Evolutionary conservation across 2,888 invertebrate species (phyloP).

Genomic region (Uropetala carovei): DNA sequence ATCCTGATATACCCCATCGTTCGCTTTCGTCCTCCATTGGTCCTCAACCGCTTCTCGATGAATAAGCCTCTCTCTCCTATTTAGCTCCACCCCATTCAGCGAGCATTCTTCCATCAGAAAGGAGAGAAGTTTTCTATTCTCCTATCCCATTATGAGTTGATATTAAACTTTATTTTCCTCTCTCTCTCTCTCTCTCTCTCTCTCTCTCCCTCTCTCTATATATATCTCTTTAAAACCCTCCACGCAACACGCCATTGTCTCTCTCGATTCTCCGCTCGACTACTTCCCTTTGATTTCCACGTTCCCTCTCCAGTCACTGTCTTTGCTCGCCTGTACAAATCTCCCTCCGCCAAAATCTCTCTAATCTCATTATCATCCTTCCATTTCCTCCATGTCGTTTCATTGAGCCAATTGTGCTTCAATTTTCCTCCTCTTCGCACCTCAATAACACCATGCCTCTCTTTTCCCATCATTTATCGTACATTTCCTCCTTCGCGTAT

Average conservation of each 20-base stretch:
- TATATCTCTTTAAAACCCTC: not conserved
- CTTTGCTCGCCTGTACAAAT: conserved; percentile 9
- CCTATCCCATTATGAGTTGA: conserved; percentile 7
- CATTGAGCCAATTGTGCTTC: not conserved
- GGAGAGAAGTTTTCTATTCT: not conserved
- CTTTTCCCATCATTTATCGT: not conserved
- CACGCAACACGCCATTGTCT: not conserved
- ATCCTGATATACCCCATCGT: too few species aligned
- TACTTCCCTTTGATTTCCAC: not conserved
- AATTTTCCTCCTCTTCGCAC: not conserved
- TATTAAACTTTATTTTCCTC: not conserved
- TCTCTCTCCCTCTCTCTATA: not conserved
- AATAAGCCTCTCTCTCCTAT: too few species aligned
- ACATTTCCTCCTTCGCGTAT: not conserved
- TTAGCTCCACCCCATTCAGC: not conserved
- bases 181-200: not conserved
- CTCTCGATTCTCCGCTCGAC: not conserved
- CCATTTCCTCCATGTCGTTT: not conserved
- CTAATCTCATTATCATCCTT: conserved; percentile 16
- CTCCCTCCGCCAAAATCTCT: not conserved
- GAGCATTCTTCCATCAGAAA: not conserved
- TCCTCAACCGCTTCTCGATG: too few species aligned
- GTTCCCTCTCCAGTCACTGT: not conserved
- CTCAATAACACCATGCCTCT: not conserved
- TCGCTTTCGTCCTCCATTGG: too few species aligned